A percentile compares a stretch with the other conserved stretches of the same genome.
Evolutionary conservation across 30 jellyfish, hydroid and myxozoan genomes (phyloP).

Genomic region (Aurelia aurita): DNA sequence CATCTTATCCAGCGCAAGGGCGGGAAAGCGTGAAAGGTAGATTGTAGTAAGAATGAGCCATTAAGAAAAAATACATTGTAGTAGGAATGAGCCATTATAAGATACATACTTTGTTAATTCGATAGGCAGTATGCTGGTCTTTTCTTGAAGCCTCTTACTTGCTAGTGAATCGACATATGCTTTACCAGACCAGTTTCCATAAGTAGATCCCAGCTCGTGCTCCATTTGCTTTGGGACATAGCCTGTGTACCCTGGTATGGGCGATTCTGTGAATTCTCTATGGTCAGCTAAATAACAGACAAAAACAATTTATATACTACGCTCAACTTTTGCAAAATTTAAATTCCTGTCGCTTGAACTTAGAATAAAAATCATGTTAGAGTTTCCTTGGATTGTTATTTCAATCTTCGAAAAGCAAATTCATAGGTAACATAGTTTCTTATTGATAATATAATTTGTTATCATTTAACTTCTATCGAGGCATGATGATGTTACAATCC

Average conservation of each 20-base stretch:
- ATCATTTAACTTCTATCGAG: too few species aligned
- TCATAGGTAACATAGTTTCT: too few species aligned
- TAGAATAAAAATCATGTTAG: too few species aligned
- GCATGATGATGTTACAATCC: too few species aligned
- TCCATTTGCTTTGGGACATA: conserved; percentile 88
- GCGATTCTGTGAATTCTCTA: conserved; percentile 83
- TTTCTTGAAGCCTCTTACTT: conserved; percentile 40
- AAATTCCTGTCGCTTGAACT: too few species aligned
- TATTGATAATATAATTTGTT: too few species aligned
- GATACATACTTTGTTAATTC: conserved; percentile 36
- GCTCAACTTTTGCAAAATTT: too few species aligned
- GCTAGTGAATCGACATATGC: conserved; percentile 89
- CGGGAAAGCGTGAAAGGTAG: background rate
- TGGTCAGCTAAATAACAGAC: conserved; percentile 60
- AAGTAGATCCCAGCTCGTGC: conserved; percentile 89
- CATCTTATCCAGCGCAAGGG: background rate
- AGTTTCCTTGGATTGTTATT: too few species aligned
- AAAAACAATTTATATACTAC: too few species aligned
- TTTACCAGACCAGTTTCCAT: conserved; percentile 85
- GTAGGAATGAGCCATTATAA: background rate
- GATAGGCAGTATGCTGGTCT: conserved; percentile 56
- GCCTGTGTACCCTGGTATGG: conserved; percentile 97
- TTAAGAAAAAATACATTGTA: background rate
- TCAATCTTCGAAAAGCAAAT: too few species aligned
- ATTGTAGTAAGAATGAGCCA: too few species aligned